Percentiles rank a stretch among this genome's conserved stretches.
phyloP scores from a whole-genome alignment of 2,888 invertebrate species.

The Actias luna region DNA sequence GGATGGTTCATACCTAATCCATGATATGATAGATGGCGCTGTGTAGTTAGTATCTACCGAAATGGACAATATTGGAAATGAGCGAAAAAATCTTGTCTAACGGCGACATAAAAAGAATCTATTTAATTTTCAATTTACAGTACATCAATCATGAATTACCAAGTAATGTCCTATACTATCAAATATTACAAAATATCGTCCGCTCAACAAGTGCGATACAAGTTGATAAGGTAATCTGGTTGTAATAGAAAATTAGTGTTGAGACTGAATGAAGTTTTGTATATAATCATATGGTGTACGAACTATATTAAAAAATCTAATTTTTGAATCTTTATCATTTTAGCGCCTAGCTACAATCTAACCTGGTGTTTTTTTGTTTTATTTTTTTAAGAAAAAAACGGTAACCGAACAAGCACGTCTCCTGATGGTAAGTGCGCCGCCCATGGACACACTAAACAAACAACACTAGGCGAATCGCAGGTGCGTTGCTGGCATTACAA shows the following conservation, averaged over 20 bases:
- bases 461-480: no score
- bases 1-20: no score
- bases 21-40: no score
- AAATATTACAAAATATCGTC: slow-evolving; percentile 48
- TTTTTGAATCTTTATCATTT: no score
- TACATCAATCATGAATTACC: slow-evolving; percentile 48
- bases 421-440: no score
- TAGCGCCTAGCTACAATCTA: no score
- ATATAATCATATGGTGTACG: background rate
- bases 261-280: slow-evolving; percentile 19
- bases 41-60: no score
- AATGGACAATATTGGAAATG: background rate
- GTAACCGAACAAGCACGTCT: no score
- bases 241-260: slow-evolving; percentile 42
- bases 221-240: slow-evolving; percentile 67
- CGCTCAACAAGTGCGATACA: slow-evolving; percentile 61
- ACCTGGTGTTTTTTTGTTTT: no score
- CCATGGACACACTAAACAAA: no score
- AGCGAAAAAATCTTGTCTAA: background rate
- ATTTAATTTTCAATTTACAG: slow-evolving; percentile 20
- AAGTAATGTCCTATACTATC: slow-evolving; percentile 41
- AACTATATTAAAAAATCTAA: background rate
- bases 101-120: slow-evolving; percentile 10
- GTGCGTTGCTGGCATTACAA: no score
- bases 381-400: no score